Percentiles rank a stretch among this genome's conserved stretches.
These are phyloP conservation scores for Drosophila kikkawai DNA, from an alignment of 1,140 invertebrate species.

Conservation along the genomic window DNA sequence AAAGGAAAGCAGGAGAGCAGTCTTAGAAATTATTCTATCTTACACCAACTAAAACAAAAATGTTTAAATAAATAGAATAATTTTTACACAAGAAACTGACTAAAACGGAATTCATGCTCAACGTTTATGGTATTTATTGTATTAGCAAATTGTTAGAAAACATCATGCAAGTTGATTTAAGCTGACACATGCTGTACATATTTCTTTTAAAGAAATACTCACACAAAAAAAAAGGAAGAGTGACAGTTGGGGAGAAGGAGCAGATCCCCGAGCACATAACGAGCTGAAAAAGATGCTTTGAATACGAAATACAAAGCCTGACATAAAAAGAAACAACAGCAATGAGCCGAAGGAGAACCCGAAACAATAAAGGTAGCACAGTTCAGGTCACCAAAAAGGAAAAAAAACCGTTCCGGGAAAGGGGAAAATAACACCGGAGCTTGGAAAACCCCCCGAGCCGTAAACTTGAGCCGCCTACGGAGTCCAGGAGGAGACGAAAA, in stretches of 20 bases:
- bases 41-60: not conserved
- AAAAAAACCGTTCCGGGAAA: conserved; percentile 1
- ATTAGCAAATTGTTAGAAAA: conserved; percentile 28
- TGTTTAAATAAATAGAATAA: not conserved
- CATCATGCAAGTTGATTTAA: conserved; percentile 27
- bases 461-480: conserved; percentile 64
- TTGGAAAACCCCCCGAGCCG: conserved; percentile 26
- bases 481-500: conserved; percentile 50
- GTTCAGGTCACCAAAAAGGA: conserved; percentile 54
- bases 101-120: not conserved
- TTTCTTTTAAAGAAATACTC: conserved; percentile 13
- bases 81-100: not conserved
- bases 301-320: conserved; percentile 52
- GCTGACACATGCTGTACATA: conserved; percentile 10
- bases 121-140: conserved; percentile 16
- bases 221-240: conserved; percentile 15
- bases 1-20: not conserved
- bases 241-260: conserved; percentile 18
- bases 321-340: conserved; percentile 35
- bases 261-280: conserved; percentile 55
- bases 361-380: conserved; percentile 69
- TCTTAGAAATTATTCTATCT: not conserved
- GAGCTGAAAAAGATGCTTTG: conserved; percentile 57
- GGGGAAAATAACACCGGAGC: conserved; percentile 44
- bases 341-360: conserved; percentile 11